Base-by-base conservation (phyloP, 2,888 invertebrate genomes). In the Erebia ligea region DNA sequence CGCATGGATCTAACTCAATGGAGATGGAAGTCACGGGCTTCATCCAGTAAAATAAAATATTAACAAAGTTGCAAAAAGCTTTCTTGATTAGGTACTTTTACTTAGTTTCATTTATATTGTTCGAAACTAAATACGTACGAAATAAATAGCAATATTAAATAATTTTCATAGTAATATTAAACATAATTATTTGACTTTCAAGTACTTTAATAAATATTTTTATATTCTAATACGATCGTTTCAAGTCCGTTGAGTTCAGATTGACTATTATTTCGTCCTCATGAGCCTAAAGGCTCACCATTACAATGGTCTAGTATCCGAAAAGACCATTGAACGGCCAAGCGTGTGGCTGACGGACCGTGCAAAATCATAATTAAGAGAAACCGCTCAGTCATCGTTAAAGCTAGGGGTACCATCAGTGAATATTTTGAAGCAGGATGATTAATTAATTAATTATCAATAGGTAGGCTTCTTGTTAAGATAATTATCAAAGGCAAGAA, bases 321-420 rank as follows among this genome's bases (percentile, higher is more conserved):
- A 70, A 74, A 72, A 69, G 71, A 69, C 70, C 72, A 74, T 73
- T 79, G 76, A 82, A 83, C 81, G 81, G 78, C 81, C 84, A 80
- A 83, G 82, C 86, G 84, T 84, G 87, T 84, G 87, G 77, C 86
- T 89, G 91, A 89, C 92, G 91, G 91, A 91, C 91, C 92, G 87
- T 91, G 89, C 90, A 89, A 91, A 93, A 92, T 92, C 90, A 92
- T 93, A 93, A 93, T 93, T 92, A 93, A 92, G 88, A 90, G 90
- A 90, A 92, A 89, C 91, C 89, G 91, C 91, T 89, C 91, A 88
- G 91, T 92, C 92, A 92, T 91, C 89, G 86, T 89, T 89, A 11
- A 58, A 58, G 17, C 67, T 67, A 58, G 67, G 48, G 48, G 21
- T n/a, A 54, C 65, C 54, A 54, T 40, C 52, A 17, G 17, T 54